Base-by-base conservation (phyloP, 2,797 vertebrate genomes). In the Arrhamphus sclerolepis region DNA sequence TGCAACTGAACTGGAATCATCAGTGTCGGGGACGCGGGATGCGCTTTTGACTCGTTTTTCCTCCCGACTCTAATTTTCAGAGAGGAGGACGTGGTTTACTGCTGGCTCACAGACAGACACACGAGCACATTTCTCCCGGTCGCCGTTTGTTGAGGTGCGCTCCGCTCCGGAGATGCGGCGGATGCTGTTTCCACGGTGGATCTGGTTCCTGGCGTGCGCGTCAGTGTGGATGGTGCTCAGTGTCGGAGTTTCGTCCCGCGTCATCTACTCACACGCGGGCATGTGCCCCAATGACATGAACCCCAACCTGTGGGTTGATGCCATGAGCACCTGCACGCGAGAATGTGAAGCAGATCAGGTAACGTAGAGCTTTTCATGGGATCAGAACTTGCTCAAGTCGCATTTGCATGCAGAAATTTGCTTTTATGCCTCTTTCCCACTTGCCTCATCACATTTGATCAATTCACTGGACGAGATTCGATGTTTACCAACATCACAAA, bases 241-340 rank as follows among this genome's bases (percentile, higher is more conserved):
- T 46, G 86, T 82, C 29, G 75, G 60, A 72, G 93, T 89, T 70
- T 75, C 89, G 81, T 85, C 95, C 1, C 91, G 92, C 0, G 70
- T 93, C 68, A 92, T 92, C 3, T 94, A 94, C 49, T 95, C 95
- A 1, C 97, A 98, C 1, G 93, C 95, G 2, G 98, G 98, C 53
- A 94, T 98, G 76, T 99, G 98, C 78, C 98, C 98, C 40, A 99
- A 99, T 84, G 97, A 99, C 80, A 94, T 99, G 95, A 99, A 97
- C 87, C 97, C 97, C 64, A 98, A 98, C 89, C 92, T 99, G 74
- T 99, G 98, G 98, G 98, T 99, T 54, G 98, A 99, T 0, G 97
- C 98, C 0, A 98, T 99, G 95, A 98, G 98, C 86, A 98, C 97
- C 81, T 99, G 98, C 79, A 94, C 91, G 59, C 83, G 96, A 9